Percentiles rank a stretch among this genome's conserved stretches.
Evolutionary conservation across 2,888 invertebrate genomes (phyloP).

Genomic region (Limnephilus marmoratus): DNA sequence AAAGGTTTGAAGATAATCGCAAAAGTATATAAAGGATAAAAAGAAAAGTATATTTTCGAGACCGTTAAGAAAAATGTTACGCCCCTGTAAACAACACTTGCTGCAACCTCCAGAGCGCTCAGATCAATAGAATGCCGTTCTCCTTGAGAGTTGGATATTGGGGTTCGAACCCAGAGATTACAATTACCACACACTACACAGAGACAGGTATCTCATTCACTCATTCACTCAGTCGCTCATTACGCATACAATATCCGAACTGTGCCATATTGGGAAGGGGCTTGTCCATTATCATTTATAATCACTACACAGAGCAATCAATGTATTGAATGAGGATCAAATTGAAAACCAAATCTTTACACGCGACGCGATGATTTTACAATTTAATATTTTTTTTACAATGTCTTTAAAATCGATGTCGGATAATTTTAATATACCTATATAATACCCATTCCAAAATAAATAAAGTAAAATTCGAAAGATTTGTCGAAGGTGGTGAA

Average conservation of each 20-base stretch:
- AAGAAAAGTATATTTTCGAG: not conserved
- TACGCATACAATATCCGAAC: not conserved
- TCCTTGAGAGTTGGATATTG: constrained; percentile 55
- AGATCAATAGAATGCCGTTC: constrained; percentile 53
- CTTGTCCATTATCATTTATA: not conserved
- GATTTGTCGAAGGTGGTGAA: no score
- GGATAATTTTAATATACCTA: no score
- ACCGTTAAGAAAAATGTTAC: not conserved
- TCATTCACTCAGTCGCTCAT: not conserved
- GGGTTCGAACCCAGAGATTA: constrained; percentile 52
- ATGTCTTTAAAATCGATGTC: no score
- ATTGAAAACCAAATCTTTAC: not conserved
- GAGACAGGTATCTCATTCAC: constrained; percentile 19
- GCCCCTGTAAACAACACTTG: not conserved
- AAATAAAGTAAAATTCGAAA: no score
- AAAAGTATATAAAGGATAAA: not conserved
- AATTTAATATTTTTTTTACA: no score
- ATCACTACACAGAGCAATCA: not conserved
- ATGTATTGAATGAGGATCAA: not conserved
- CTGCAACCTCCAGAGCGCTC: not conserved
- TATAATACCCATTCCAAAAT: no score
- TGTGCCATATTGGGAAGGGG: not conserved
- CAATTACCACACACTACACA: constrained; percentile 34
- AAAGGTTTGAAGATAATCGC: not conserved
- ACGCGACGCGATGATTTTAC: not conserved